Conservation (phyloP, 2,113 vertebrate species). For the Mesoclemmys tuberculata region DNA sequence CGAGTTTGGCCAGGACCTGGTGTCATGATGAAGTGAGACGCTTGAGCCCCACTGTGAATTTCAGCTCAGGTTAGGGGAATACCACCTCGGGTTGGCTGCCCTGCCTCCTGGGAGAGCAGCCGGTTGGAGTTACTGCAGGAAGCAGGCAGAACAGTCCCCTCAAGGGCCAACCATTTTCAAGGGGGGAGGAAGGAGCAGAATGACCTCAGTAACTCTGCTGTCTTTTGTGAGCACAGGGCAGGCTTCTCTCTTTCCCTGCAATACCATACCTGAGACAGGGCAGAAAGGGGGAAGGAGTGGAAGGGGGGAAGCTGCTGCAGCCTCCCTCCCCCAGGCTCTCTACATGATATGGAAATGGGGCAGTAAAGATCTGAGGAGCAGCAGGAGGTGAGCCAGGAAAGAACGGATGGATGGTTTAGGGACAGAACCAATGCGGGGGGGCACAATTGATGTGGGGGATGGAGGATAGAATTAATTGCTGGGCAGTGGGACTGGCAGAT, state of each 20-base stretch:
- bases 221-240: neutral
- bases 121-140: neutral
- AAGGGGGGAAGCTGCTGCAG: neutral
- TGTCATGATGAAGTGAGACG: neutral
- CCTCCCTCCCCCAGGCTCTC: neutral
- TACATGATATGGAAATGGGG: neutral
- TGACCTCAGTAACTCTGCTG: neutral
- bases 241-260: neutral
- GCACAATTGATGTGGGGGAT: neutral
- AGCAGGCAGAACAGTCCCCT: neutral
- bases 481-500: neutral
- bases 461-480: neutral
- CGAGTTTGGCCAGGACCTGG: neutral
- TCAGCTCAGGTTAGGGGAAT: neutral
- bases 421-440: neutral
- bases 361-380: neutral
- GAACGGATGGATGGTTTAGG: neutral
- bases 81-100: neutral
- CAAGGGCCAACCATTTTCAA: neutral
- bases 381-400: neutral
- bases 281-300: neutral
- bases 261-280: neutral
- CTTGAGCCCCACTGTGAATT: neutral
- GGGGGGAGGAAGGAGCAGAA: neutral
- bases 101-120: neutral